Base-by-base conservation (phyloP, 2,888 invertebrate genomes). In the Synergus itoensis region DNA sequence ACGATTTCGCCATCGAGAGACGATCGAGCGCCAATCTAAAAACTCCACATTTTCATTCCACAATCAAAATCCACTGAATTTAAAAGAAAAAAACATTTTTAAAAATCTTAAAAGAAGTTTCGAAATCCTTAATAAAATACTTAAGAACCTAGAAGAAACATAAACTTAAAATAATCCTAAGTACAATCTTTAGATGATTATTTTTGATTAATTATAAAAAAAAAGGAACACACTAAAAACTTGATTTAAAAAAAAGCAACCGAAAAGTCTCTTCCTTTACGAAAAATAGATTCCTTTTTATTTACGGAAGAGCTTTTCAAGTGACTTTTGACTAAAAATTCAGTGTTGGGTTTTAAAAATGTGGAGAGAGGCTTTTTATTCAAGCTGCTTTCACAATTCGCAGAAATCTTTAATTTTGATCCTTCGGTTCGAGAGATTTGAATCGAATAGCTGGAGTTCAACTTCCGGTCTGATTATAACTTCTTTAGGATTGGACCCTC, bases 131-230 rank as follows among this genome's bases (percentile, higher is more conserved):
- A 43, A 60, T 48, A 45, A 62, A 28, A 79, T 28, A 65, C 45
- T 63, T 64, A 67, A 41, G 48, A 75, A 79, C 43, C 14, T 40
- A 53, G 14, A 57, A 48, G 75, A 79, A 53, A 79, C 67, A 79
- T 45, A 69, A 79, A 76, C 53, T 60, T 43, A 79, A 41, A 76
- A 48, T 73, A 73, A 45, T 73, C 48, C 69, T 73, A 73, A 73
- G 69, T 45, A 69, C 21, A 69, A 43, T 69, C 45, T 18, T 21
- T 41, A 53, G 28, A 28, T 28, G 3, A 28, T 28, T 28, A 28
- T 53, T 53, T 53, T 53, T 53, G n/a, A 53, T 53, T 53, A 53
- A 53, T n/a, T 53, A 53, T 7, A 7, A 53, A 41, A 41, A 41
- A 48, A 53, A 53, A 53, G 48, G 48, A n/a, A 12, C 48, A 53